These are phyloP conservation scores for Vireo altiloquus DNA, from an alignment of 2,113 vertebrate genomes.

Conservation along the genomic window DNA sequence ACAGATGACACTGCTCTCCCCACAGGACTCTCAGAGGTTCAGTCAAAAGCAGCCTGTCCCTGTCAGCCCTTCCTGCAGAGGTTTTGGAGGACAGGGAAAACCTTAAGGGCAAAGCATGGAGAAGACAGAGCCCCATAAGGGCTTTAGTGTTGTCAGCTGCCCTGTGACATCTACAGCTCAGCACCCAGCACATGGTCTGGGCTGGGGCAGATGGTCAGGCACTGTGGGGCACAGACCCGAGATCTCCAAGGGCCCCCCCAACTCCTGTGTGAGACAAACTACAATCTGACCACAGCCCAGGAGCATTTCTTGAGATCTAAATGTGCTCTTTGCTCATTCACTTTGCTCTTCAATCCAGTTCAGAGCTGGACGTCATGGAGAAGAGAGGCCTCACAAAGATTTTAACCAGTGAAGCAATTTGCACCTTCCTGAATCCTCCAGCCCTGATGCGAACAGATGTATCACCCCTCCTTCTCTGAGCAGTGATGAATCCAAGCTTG, in stretches of 20 bases:
- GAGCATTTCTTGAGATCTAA: not conserved
- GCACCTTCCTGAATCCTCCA: not conserved
- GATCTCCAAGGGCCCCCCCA: not conserved
- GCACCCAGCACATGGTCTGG: not conserved
- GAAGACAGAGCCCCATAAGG: not conserved
- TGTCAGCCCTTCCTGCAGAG: not conserved
- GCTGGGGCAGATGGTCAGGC: not conserved
- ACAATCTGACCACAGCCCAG: not conserved
- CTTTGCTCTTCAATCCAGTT: not conserved
- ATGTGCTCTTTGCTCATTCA: not conserved
- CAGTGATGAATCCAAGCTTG: not conserved
- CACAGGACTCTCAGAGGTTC: not conserved
- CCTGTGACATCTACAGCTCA: not conserved
- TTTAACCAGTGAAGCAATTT: not conserved
- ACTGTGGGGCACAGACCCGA: fast-evolving
- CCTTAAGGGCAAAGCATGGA: not conserved
- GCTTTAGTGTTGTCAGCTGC: not conserved
- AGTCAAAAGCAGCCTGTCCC: not conserved
- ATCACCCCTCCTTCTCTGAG: not conserved
- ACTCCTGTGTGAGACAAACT: not conserved
- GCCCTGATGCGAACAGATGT: not conserved
- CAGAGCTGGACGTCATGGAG: not conserved
- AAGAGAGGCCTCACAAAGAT: not conserved
- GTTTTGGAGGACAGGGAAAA: not conserved
- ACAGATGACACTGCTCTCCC: not conserved